Conservation (phyloP, 2,113 vertebrate genomes). For the Enhydra lutris region DNA sequence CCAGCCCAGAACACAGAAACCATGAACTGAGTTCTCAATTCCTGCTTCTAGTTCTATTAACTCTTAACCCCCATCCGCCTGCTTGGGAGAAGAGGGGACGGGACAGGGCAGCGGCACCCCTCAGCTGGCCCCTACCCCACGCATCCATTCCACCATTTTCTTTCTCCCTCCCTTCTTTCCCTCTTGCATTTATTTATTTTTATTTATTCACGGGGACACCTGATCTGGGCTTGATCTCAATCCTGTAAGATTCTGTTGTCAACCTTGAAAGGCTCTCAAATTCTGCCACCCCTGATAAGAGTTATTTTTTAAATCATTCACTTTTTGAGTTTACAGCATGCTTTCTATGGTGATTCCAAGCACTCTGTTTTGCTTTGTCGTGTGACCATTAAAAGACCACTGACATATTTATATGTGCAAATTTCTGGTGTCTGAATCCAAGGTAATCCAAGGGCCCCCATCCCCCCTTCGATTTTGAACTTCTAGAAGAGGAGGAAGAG, state of each 20-base stretch:
- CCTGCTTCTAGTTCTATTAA: not conserved
- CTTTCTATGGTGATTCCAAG: constrained; percentile 38
- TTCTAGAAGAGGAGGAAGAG: not conserved
- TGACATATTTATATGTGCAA: not conserved
- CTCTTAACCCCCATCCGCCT: fast-evolving
- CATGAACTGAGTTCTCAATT: not conserved
- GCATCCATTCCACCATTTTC: no score
- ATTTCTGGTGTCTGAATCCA: not conserved
- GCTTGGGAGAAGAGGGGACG: not conserved
- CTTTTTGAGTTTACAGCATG: not conserved
- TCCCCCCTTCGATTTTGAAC: not conserved
- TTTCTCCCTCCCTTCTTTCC: not conserved
- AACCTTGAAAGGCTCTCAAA: constrained; percentile 71
- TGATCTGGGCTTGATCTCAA: constrained; percentile 67
- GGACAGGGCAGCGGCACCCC: not conserved
- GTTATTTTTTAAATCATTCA: constrained; percentile 32
- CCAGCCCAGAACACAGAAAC: not conserved
- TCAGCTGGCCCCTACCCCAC: not conserved
- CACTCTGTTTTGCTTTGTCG: not conserved
- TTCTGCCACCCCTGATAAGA: constrained; percentile 64
- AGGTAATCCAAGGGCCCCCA: not conserved
- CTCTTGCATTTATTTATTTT: not conserved
- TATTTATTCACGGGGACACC: constrained; percentile 51
- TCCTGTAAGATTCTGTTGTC: constrained; percentile 1
- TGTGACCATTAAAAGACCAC: not conserved